Evolutionary conservation across 2,888 invertebrate species (phyloP).

Genomic region (Chaetogeoica ovagalla): DNA sequence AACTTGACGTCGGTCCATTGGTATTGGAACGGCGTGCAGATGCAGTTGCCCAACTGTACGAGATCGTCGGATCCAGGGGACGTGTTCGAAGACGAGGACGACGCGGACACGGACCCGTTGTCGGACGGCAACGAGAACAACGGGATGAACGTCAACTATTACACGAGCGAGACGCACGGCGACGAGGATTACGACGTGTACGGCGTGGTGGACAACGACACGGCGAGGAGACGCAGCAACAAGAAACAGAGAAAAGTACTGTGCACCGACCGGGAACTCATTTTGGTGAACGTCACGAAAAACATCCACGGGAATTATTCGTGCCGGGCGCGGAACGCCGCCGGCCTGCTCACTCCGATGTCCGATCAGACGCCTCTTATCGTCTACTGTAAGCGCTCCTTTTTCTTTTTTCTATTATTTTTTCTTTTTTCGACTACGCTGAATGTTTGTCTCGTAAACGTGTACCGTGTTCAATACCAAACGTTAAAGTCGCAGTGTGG

Average conservation of each 20-base stretch:
- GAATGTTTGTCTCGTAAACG: too few relatives aligned
- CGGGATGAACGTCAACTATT: slow-evolving; percentile 19
- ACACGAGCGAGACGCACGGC: slow-evolving; percentile 12
- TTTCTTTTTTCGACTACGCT: too few relatives aligned
- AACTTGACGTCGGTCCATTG: slow-evolving; percentile 61
- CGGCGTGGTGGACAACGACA: slow-evolving; percentile 33
- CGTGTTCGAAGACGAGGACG: slow-evolving; percentile 58
- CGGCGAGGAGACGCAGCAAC: not conserved
- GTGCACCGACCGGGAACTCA: slow-evolving; percentile 67
- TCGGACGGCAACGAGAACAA: slow-evolving; percentile 1
- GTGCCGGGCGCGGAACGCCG: slow-evolving; percentile 85
- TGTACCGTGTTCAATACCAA: too few relatives aligned
- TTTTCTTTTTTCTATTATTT: too few relatives aligned
- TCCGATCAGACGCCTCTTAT: slow-evolving; percentile 75
- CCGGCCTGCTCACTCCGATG: slow-evolving; percentile 68
- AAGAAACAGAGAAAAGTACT: slow-evolving; percentile 25
- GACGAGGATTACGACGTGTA: slow-evolving; percentile 19
- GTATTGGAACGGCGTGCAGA: slow-evolving; percentile 80
- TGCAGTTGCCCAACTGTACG: slow-evolving; percentile 58
- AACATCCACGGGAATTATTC: slow-evolving; percentile 93
- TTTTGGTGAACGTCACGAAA: slow-evolving; percentile 82
- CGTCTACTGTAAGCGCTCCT: slow-evolving; percentile 79
- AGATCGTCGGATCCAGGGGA: slow-evolving; percentile 58
- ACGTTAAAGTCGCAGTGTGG: too few relatives aligned
- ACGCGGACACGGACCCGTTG: not conserved